These are phyloP conservation scores for Epistrophe eligans DNA, from an alignment of 2,888 invertebrate species.

Conservation along the genomic window DNA sequence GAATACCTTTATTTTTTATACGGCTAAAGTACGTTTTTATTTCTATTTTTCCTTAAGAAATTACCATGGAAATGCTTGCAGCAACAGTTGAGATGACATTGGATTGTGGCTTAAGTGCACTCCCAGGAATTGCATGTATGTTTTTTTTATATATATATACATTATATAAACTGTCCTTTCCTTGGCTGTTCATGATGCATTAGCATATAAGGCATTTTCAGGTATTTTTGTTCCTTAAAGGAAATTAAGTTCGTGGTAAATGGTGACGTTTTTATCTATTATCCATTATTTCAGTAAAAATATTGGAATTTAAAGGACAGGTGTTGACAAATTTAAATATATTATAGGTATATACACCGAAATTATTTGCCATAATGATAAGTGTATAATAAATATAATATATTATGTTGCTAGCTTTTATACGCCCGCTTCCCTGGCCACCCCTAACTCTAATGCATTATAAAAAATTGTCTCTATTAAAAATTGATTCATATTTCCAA, in stretches of 20 bases:
- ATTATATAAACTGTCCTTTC: conserved; percentile 10
- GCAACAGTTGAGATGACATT: conserved; percentile 47
- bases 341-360: no score
- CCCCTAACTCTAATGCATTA: no score
- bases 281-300: neutral
- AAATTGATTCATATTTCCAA: no score
- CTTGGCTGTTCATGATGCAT: conserved; percentile 53
- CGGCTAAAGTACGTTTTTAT: no score
- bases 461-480: no score
- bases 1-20: neutral
- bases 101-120: conserved; percentile 25
- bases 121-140: conserved; percentile 37
- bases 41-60: conserved; percentile 28
- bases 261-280: neutral
- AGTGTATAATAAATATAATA: no score
- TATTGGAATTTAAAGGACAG: neutral
- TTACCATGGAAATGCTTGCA: conserved; percentile 51
- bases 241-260: neutral
- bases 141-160: neutral
- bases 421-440: no score
- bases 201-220: conserved; percentile 10
- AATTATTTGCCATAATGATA: no score
- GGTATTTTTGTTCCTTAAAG: neutral
- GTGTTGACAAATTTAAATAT: no score
- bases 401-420: no score